Conservation (phyloP, 1,140 invertebrate species). For the Meloidogyne hapla region DNA sequence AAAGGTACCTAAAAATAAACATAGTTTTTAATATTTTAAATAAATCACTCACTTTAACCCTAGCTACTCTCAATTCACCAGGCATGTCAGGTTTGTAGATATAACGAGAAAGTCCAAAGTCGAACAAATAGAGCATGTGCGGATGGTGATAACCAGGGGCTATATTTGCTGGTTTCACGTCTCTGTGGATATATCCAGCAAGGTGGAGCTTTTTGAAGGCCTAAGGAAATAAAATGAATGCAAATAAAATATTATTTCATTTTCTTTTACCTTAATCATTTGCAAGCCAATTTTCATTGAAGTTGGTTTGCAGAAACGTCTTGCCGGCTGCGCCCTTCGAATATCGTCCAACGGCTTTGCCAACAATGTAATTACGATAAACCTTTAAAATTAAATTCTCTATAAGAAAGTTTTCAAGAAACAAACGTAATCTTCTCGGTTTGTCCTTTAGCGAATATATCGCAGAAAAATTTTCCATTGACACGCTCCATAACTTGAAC, state of each 20-base stretch:
- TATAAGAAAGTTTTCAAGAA: neutral
- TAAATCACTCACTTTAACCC: neutral
- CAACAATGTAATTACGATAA: neutral
- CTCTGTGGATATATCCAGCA: neutral
- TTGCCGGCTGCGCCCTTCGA: neutral
- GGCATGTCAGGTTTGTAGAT: neutral
- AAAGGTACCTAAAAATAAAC: neutral
- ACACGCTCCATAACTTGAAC: neutral
- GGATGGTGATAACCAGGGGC: neutral
- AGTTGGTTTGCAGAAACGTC: neutral
- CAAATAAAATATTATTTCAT: neutral
- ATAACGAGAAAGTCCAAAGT: neutral
- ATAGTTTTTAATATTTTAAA: neutral
- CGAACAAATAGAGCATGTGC: neutral
- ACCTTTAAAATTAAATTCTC: neutral
- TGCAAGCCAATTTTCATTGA: neutral
- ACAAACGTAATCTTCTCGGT: neutral
- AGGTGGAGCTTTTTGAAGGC: neutral
- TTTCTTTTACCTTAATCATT: neutral
- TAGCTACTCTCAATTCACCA: neutral
- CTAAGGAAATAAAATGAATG: neutral
- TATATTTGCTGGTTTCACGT: neutral
- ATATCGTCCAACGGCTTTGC: neutral
- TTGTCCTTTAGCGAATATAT: neutral
- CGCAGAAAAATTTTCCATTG: neutral